Base-by-base conservation (phyloP, 2,113 vertebrate species). In the Mixornis gularis region DNA sequence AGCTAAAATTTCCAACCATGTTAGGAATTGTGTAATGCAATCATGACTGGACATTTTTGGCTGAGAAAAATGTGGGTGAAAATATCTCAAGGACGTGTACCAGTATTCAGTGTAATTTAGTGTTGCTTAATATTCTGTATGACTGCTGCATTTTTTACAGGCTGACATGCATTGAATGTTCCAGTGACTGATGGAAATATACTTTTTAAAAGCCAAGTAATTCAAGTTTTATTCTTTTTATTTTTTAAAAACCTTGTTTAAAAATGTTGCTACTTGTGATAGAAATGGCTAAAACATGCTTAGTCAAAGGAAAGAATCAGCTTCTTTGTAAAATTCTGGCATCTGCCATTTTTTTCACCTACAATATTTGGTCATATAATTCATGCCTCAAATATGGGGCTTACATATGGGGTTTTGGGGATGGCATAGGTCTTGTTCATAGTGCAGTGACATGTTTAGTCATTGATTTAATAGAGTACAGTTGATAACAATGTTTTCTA, bases 381-480 rank as follows among this genome's bases (percentile, higher is more conserved):
- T 71, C n/a, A 55, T 2, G 4, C 62, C 12, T 53, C 34, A 80
- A 68, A 68, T 58, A 41, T 8, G 16, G 9, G 22, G 11, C 5
- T 68, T 38, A 29, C 4, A 5, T 25, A 17, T 11, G 7, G 13
- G 1, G 3, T 32, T n/a, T 21, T 27, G 24, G 9, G 3, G 1
- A 36, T 46, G 83, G 17, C n/a, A 27, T 21, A 44, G 6, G 13
- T 62, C 48, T 52, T 60, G 8, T 53, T 68, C 21, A 15, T 26
- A 64, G 49, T 20, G 13, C 32, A 38, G 32, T 3, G 1, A 34
- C 24, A 3, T 16, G 4, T 73, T 89, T 63, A 51, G 6, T 72
- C 24, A 30, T 24, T 69, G 22, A 19, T 60, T 82, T 41, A 30
- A 51, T 27, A 12, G 36, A 49, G n/a, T 52, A 32, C 3, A 41